A percentile compares a stretch with the other conserved stretches of the same genome.
Conservation (phyloP, 2,113 vertebrate genomes). For the Illadopsis cleaveri region DNA sequence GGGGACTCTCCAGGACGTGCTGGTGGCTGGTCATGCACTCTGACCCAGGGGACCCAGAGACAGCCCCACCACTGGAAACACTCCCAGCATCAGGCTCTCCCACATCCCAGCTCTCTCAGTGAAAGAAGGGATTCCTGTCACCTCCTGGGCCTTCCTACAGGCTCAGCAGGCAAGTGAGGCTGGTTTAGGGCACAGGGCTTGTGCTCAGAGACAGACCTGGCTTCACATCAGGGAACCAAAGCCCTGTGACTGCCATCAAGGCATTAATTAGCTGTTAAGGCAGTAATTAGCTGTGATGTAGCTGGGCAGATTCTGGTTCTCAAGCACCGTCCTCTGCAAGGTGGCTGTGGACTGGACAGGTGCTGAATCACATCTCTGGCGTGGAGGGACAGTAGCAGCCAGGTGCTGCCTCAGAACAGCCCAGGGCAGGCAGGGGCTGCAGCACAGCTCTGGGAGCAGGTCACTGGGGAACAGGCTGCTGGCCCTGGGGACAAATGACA, state of each 20-base stretch:
- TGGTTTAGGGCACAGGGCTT: not conserved
- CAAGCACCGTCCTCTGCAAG: not conserved
- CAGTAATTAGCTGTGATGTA: not conserved
- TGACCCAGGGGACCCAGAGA: no score
- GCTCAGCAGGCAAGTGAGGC: not conserved
- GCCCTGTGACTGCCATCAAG: not conserved
- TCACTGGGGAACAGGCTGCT: not conserved
- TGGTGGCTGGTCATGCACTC: not conserved
- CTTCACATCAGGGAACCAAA: not conserved
- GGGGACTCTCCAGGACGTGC: fast-evolving
- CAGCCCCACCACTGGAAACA: not conserved
- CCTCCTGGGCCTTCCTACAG: not conserved
- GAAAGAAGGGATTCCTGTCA: not conserved
- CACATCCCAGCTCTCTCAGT: fast-evolving
- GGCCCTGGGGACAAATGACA: not conserved
- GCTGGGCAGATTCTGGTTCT: not conserved
- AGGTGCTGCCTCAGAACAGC: not conserved
- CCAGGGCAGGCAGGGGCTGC: not conserved
- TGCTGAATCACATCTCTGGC: not conserved
- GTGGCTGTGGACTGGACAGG: fast-evolving
- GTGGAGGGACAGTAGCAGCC: not conserved
- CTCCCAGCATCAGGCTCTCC: not conserved
- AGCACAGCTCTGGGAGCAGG: not conserved
- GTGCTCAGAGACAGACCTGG: not conserved
- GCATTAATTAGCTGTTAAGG: not conserved